Evolutionary conservation across 2,888 invertebrate species (phyloP), one percentile per base, ranked within the genome.

Genomic region (Arctia plantaginis): DNA sequence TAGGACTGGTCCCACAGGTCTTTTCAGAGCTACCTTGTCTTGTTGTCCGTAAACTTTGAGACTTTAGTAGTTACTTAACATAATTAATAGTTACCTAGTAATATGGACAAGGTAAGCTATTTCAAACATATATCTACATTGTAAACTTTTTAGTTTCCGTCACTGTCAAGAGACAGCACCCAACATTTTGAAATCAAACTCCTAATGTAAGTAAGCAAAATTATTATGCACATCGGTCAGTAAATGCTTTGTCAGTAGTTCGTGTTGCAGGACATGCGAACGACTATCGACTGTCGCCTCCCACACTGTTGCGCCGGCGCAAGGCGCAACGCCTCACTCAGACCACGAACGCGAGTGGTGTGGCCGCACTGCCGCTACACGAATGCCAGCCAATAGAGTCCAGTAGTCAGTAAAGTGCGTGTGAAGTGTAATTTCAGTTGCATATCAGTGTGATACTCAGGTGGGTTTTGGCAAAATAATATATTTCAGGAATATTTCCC

Each of bases 321-420:
- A 85, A 88, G 84, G 90, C 91, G 92, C 91, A 85, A 88, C 91
- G 91, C 92, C 92, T 93, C 94, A 93, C 91, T 94, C 89, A 81
- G 86, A 85, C 82, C 83, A 80, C 90, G 90, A 88, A 87, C 87
- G 87, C 90, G 90, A 90, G 82, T 87, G 90, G 90, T 90, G 90
- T 90, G 91, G 91, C 88, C 90, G 92, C 88, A 84, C 90, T 86
- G 85, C 86, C 85, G 85, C 83, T 81, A 87, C 83, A 87, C 81
- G 82, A 82, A 82, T 79, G 81, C 62, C 80, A 89, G 85, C 88
- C 86, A 91, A 91, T 90, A 90, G 78, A 66, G 70, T 73, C 73
- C 70, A 73, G 70, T 64, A 70, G 35, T 83, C 85, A 89, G 93
- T 92, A 91, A 85, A 86, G 87, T 87, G 82, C 71, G 80, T 76